Conservation (phyloP, 1,140 invertebrate species). For the Pseudachorutes palmiensis region DNA sequence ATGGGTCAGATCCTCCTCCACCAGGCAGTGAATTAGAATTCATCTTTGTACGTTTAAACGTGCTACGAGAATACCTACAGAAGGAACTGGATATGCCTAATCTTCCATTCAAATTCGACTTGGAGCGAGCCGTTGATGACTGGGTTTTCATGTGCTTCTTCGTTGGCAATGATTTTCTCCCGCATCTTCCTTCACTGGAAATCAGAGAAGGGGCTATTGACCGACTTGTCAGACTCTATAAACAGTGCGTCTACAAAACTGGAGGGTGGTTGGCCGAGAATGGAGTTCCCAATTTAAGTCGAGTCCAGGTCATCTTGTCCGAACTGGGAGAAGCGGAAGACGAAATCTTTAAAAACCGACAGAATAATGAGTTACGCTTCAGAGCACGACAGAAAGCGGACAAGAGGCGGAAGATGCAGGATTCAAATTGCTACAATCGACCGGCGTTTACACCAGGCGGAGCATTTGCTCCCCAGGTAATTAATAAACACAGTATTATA, state of each 20-base stretch:
- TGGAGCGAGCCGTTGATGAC: conserved; percentile 87
- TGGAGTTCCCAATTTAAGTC: conserved; percentile 81
- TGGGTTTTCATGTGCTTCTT: conserved; percentile 99
- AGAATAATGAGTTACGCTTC: conserved; percentile 74
- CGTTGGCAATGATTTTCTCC: conserved; percentile 98
- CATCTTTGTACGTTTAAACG: conserved; percentile 84
- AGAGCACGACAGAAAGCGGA: conserved; percentile 66
- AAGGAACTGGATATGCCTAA: conserved; percentile 85
- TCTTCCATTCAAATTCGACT: conserved; percentile 82
- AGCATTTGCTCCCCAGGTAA: conserved; percentile 62
- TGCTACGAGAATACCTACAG: conserved; percentile 90
- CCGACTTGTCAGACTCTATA: conserved; percentile 85
- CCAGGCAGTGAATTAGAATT: conserved; percentile 59
- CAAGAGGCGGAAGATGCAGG: conserved; percentile 45
- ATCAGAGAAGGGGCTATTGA: conserved; percentile 98
- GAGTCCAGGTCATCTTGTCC: conserved; percentile 89
- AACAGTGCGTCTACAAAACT: conserved; percentile 88
- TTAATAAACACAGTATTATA: conserved; percentile 27
- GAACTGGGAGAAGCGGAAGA: conserved; percentile 92
- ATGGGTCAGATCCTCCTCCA: conserved; percentile 29
- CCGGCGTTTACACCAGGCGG: conserved; percentile 60
- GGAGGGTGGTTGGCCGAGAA: conserved; percentile 56
- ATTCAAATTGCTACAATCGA: conserved; percentile 46
- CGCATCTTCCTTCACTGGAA: conserved; percentile 95
- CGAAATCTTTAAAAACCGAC: conserved; percentile 90